Evolutionary conservation across 2,797 vertebrate genomes (phyloP).

Genomic region (Alauda arvensis): DNA sequence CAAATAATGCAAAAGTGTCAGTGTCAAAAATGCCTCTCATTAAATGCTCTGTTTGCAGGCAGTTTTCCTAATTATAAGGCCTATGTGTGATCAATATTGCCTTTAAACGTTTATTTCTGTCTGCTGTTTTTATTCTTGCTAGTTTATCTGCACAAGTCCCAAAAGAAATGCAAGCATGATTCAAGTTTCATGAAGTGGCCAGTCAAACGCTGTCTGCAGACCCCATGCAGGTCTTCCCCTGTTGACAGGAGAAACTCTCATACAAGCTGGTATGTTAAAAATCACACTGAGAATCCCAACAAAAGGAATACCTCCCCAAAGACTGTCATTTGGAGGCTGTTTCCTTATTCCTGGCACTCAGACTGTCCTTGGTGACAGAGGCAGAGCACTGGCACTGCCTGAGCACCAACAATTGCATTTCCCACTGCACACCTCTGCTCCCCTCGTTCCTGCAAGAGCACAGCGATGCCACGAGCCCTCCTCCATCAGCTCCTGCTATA

Average conservation of each 20-base stretch:
- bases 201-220: neutral
- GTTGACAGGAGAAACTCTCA: neutral
- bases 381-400: neutral
- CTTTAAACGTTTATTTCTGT: neutral
- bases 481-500: neutral
- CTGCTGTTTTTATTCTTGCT: neutral
- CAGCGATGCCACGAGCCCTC: neutral
- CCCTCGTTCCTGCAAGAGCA: neutral
- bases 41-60: neutral
- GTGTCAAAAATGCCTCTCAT: neutral
- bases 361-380: neutral
- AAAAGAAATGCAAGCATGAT: neutral
- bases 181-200: neutral
- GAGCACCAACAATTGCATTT: neutral
- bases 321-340: neutral
- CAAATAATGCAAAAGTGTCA: neutral
- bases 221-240: neutral
- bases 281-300: neutral
- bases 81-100: neutral
- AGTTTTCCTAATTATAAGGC: neutral
- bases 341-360: neutral
- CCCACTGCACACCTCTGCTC: neutral
- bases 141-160: neutral
- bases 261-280: neutral
- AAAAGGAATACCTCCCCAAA: neutral